Evolutionary conservation across 2,888 invertebrate genomes (phyloP).

Genomic region (Imbricaverruca yamaguchii): DNA sequence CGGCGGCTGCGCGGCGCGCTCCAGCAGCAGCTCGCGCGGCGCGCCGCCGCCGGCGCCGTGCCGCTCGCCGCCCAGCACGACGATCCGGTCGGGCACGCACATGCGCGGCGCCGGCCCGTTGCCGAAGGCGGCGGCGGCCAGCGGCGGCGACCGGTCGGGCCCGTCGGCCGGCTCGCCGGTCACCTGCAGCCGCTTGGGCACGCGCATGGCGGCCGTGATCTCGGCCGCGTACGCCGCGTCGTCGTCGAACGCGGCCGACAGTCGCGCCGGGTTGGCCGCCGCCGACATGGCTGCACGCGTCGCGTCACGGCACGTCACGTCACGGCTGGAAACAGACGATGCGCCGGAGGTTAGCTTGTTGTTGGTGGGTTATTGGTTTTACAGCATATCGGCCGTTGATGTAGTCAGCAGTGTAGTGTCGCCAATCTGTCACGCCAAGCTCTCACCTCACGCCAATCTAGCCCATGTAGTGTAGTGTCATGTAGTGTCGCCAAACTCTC

Average conservation of each 20-base stretch:
- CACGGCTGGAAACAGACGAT: too few species aligned
- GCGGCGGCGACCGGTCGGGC: background rate
- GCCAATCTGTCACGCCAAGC: too few species aligned
- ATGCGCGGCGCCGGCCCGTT: background rate
- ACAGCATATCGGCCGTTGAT: too few species aligned
- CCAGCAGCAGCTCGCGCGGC: slow-evolving; percentile 16
- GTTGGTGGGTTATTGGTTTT: too few species aligned
- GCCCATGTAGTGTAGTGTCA: too few species aligned
- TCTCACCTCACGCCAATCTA: too few species aligned
- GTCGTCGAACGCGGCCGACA: background rate
- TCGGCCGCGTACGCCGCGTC: background rate
- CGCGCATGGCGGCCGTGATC: background rate
- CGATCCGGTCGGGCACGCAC: slow-evolving; percentile 16
- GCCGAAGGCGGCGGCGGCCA: background rate
- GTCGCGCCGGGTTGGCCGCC: background rate
- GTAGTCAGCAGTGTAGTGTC: too few species aligned
- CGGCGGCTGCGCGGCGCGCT: slow-evolving; percentile 14
- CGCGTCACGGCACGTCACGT: too few species aligned
- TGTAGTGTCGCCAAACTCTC: too few species aligned
- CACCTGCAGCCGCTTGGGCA: slow-evolving; percentile 1
- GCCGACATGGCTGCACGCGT: background rate
- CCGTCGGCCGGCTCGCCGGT: background rate
- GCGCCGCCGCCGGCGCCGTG: slow-evolving; percentile 12
- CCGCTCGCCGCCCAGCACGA: slow-evolving; percentile 15
- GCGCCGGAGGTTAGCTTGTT: too few species aligned